Evolutionary conservation across 2,113 vertebrate species (phyloP), one percentile per base, ranked within the genome.

Genomic region (Clarias batrachus): DNA sequence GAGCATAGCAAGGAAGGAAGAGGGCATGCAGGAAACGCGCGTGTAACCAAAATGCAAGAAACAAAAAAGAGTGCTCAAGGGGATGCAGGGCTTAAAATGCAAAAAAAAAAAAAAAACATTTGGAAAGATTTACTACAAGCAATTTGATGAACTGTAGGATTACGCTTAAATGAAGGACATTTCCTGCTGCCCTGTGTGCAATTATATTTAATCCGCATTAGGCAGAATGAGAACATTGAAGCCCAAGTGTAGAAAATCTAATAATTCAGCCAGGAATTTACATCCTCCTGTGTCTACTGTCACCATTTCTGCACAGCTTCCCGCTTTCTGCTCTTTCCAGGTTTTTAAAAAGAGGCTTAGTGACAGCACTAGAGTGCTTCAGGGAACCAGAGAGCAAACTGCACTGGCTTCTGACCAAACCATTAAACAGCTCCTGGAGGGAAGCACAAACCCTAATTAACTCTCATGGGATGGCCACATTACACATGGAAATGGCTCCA

Each of bases 401-500:
- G 52, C 79, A 56, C 82, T 90, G 81, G 82, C 82, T 71, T 79
- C 60, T 66, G 54, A 81, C 87, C 82, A 86, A 90, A 85, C 77
- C 85, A 85, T 88, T 81, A 85, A 88, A 71, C 59, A 11, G 73
- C 82, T 65, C 77, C 65, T 74, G 87, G 80, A 79, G 70, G 48
- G 62, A 74, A 56, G 86, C 83, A 62, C 30, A 84, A 77, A 89
- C 87, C 66, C 62, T 94, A 93, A 94, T 92, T 90, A 94, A 92
- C n/a, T 86, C 93, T 88, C 90, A 73, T 60, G 92, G 92, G 92
- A 76, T 84, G 73, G 57, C 86, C 56, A 85, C 81, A 91, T 92
- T 92, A 93, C 89, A 91, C 90, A 90, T 87, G 93, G 89, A 93
- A 94, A 94, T 94, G 90, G 91, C 85, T 92, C 91, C 92, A 93